Conservation (phyloP, 2,888 invertebrate species). For the Eustalomyia histrio region DNA sequence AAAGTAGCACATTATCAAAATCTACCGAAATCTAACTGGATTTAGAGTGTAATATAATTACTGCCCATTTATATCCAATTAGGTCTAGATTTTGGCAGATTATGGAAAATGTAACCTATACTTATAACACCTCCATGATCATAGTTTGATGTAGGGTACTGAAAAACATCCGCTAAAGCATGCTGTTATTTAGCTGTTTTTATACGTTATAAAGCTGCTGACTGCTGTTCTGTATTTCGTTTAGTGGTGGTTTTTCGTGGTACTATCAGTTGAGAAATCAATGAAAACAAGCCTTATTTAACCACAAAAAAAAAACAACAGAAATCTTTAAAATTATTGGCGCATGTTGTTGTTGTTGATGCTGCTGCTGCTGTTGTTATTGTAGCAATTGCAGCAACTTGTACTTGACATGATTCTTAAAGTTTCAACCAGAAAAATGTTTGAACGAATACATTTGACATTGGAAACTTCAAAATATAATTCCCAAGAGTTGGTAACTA, state of each 20-base stretch:
- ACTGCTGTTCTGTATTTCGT: constrained; percentile 28
- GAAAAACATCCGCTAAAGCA: constrained; percentile 28
- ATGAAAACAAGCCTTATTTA: constrained; percentile 55
- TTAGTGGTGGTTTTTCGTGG: constrained; percentile 32
- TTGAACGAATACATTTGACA: constrained; percentile 61
- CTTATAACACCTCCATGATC: too few relatives aligned
- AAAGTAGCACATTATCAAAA: too few relatives aligned
- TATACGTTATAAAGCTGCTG: constrained; percentile 14
- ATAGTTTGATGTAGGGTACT: background rate
- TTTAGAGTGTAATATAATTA: too few relatives aligned
- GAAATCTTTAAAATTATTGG: constrained; percentile 38
- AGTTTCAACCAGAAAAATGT: constrained; percentile 55
- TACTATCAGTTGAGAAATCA: constrained; percentile 65
- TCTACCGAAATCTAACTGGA: too few relatives aligned
- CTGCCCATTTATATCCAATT: too few relatives aligned
- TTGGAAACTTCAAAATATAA: constrained; percentile 62
- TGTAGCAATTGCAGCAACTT: constrained; percentile 47
- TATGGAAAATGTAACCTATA: too few relatives aligned
- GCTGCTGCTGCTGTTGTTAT: constrained; percentile 26
- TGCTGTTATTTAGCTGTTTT: constrained; percentile 54
- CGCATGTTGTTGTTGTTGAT: constrained; percentile 29
- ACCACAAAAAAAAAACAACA: constrained; percentile 2
- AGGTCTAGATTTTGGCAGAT: too few relatives aligned
- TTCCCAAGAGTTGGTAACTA: constrained; percentile 58
- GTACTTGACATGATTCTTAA: constrained; percentile 65